phyloP scores from a whole-genome alignment of 1,140 invertebrate species.

The Tetramorium simillimum region DNA sequence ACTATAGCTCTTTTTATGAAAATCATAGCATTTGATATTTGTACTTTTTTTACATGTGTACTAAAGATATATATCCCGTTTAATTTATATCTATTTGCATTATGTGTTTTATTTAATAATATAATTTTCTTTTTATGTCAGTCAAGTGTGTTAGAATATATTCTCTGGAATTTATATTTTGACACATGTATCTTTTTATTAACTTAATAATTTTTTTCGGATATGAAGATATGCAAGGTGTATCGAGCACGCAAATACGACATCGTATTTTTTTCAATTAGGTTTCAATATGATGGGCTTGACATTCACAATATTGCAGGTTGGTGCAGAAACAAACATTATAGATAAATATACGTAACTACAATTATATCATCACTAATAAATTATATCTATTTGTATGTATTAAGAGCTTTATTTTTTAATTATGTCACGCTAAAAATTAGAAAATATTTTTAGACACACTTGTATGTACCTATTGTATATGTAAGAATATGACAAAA shows the following conservation, averaged over 20 bases:
- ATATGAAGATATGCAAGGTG: slow-evolving; percentile 64
- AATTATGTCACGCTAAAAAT: neutral
- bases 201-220: slow-evolving; percentile 17
- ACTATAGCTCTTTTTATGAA: neutral
- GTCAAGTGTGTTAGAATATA: neutral
- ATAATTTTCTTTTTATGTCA: neutral
- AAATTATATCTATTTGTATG: neutral
- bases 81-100: neutral
- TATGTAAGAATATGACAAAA: neutral
- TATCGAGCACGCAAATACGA: slow-evolving; percentile 68
- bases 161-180: neutral
- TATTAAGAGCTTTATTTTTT: neutral
- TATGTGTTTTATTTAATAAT: neutral
- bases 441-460: neutral
- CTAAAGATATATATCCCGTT: neutral
- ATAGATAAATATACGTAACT: neutral
- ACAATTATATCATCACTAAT: neutral
- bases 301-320: slow-evolving; percentile 76
- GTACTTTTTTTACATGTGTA: neutral
- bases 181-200: neutral
- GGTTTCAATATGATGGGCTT: slow-evolving; percentile 72
- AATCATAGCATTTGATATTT: neutral
- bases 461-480: neutral
- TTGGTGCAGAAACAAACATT: slow-evolving; percentile 33
- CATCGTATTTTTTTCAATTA: slow-evolving; percentile 71